phyloP scores from a whole-genome alignment of 92 coral and sea anemone genomes.

The Phymanthus crucifer region DNA sequence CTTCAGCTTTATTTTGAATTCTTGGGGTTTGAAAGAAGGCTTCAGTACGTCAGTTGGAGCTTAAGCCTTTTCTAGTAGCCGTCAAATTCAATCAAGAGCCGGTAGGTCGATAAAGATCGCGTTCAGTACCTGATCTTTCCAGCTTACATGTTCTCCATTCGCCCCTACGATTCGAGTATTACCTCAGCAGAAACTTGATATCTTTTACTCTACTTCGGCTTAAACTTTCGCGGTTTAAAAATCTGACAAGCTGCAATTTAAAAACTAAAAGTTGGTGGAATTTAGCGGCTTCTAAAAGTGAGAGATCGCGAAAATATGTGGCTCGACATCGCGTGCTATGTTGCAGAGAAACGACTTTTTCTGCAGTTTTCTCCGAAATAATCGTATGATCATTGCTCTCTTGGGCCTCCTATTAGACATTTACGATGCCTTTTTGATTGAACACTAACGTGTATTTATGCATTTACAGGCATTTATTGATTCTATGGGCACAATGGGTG shows the following conservation, averaged over 20 bases:
- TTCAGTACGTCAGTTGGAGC: slow-evolving; percentile 13
- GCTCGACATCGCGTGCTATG: slow-evolving; percentile 1
- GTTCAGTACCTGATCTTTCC: neutral
- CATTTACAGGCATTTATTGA: slow-evolving; percentile 74
- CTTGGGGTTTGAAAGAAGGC: slow-evolving; percentile 7
- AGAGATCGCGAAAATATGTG: neutral
- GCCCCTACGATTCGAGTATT: neutral
- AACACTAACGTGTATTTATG: slow-evolving; percentile 2
- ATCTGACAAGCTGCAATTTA: neutral
- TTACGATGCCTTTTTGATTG: neutral
- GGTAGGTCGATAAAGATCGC: slow-evolving; percentile 21
- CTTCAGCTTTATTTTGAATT: neutral
- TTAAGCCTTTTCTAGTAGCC: slow-evolving; percentile 5
- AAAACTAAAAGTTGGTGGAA: neutral
- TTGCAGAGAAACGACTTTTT: neutral
- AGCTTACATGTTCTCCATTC: neutral
- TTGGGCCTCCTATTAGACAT: neutral
- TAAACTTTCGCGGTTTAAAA: neutral
- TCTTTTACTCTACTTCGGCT: neutral
- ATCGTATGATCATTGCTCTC: neutral
- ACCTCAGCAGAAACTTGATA: slow-evolving; percentile 6
- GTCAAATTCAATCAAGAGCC: slow-evolving; percentile 1
- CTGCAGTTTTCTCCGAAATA: neutral
- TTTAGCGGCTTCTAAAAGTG: neutral
- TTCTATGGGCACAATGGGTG: slow-evolving; percentile 97